Conservation (phyloP, 1,140 invertebrate species). For the Pissodes strobi region DNA sequence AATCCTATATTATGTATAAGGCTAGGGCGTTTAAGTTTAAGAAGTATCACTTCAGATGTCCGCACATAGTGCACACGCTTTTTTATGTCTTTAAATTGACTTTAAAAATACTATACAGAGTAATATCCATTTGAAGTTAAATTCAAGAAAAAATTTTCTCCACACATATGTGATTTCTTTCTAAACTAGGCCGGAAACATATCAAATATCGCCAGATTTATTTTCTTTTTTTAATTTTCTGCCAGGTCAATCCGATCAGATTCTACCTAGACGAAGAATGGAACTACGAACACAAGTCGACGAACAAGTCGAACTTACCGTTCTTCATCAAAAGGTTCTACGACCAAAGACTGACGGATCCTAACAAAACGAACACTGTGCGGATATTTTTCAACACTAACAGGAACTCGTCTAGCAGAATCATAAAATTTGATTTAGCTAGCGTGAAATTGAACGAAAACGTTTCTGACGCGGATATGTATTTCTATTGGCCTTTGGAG, state of each 20-base stretch:
- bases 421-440: constrained; percentile 46
- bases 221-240: no score
- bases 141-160: no score
- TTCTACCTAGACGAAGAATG: constrained; percentile 39
- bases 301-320: constrained; percentile 32
- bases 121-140: no score
- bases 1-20: no score
- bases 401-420: constrained; percentile 24
- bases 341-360: constrained; percentile 17
- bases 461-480: constrained; percentile 43
- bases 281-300: constrained; percentile 33
- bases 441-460: constrained; percentile 34
- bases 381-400: constrained; percentile 40
- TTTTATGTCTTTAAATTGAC: no score
- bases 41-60: no score
- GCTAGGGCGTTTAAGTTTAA: no score
- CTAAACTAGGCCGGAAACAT: no score
- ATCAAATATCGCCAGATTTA: no score
- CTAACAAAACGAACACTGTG: constrained; percentile 18
- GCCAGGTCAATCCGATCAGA: background rate
- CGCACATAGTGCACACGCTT: no score
- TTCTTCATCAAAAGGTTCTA: constrained; percentile 39
- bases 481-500: constrained; percentile 45
- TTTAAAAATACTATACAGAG: no score
- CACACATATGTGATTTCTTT: no score